These are phyloP conservation scores for Hermaeophaga mercurialis DNA, from an alignment of 2,888 invertebrate genomes.

Conservation along the genomic window DNA sequence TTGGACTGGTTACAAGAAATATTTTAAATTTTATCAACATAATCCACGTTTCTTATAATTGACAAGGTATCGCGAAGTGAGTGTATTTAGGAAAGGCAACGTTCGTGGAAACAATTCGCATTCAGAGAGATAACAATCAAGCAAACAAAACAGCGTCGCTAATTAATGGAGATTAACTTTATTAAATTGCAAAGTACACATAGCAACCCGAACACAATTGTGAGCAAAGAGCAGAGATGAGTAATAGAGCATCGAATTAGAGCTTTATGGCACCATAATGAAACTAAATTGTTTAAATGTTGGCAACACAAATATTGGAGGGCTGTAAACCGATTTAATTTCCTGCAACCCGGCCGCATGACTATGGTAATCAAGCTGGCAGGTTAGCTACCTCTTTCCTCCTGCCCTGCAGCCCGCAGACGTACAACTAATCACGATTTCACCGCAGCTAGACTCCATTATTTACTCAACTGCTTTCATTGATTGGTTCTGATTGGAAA, in stretches of 20 bases:
- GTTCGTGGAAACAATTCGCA: conserved; percentile 11
- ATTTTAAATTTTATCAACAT: no score
- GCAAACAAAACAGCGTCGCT: conserved; percentile 31
- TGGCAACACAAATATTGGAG: conserved; percentile 56
- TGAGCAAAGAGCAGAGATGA: conserved; percentile 28
- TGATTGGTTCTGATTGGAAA: conserved; percentile 47
- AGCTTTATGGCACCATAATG: conserved; percentile 49
- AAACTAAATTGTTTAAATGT: conserved; percentile 57
- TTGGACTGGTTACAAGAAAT: no score
- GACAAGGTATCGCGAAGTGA: no score
- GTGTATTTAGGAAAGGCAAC: no score
- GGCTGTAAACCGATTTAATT: conserved; percentile 57
- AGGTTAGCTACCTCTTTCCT: conserved; percentile 50
- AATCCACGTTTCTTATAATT: no score
- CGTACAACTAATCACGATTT: conserved; percentile 55
- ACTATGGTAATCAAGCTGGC: conserved; percentile 59
- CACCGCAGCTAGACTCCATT: conserved; percentile 57
- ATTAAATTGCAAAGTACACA: conserved; percentile 35
- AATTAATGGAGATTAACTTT: conserved; percentile 37
- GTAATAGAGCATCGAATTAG: conserved; percentile 27
- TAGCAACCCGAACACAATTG: conserved; percentile 30
- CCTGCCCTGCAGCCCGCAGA: conserved; percentile 43
- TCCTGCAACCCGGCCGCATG: conserved; percentile 55
- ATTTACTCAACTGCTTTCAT: conserved; percentile 55
- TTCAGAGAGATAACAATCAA: conserved; percentile 25